Conservation (phyloP, 1,140 invertebrate species). For the Gryon sp. region DNA sequence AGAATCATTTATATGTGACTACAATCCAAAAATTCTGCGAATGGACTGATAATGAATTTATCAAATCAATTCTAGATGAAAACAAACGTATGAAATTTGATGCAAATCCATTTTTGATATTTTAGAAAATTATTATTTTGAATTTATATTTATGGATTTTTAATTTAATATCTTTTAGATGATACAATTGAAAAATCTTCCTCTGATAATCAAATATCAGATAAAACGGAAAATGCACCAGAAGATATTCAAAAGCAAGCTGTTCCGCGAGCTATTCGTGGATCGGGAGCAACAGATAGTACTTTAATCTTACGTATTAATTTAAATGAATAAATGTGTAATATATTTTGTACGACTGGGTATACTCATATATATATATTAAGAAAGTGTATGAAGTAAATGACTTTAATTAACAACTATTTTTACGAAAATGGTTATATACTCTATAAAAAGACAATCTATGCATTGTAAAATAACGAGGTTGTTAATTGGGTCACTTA, state of each 20-base stretch:
- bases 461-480: too few species aligned
- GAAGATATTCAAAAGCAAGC: conserved; percentile 15
- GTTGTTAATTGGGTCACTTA: too few species aligned
- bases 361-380: too few species aligned
- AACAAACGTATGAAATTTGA: conserved; percentile 5
- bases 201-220: conserved; percentile 2
- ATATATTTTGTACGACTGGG: too few species aligned
- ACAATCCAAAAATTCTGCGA: conserved; percentile 1
- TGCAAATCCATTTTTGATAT: not conserved
- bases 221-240: conserved; percentile 12
- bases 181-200: not conserved
- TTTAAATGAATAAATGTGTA: too few species aligned
- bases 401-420: too few species aligned
- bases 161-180: conserved; percentile 8
- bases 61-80: not conserved
- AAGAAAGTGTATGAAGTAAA: too few species aligned
- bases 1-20: not conserved
- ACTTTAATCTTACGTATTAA: too few species aligned
- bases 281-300: conserved; percentile 20
- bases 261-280: conserved; percentile 29
- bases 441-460: too few species aligned
- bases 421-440: too few species aligned
- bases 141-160: not conserved
- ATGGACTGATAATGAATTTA: not conserved
- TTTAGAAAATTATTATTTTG: not conserved